Evolutionary conservation across 2,888 invertebrate genomes (phyloP).

Genomic region (Orthosia incerta): DNA sequence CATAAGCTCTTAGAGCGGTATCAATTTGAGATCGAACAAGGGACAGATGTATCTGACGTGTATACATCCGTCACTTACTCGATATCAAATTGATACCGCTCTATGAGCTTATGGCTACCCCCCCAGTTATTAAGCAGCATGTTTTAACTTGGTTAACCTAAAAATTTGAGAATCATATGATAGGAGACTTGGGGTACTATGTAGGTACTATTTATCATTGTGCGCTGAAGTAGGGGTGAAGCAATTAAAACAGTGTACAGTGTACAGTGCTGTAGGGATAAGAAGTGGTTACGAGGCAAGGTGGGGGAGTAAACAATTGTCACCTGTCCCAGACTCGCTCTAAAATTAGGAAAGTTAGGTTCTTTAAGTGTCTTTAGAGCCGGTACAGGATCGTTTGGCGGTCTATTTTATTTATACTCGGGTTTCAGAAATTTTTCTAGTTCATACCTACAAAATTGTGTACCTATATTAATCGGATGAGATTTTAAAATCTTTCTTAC

Average conservation of each 20-base stretch:
- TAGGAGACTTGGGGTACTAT: constrained; percentile 41
- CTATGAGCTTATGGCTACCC: no score
- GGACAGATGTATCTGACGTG: no score
- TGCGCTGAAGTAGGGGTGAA: constrained; percentile 42
- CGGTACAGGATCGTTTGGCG: constrained; percentile 32
- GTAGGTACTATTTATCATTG: constrained; percentile 64
- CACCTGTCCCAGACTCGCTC: constrained; percentile 64
- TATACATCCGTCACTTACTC: no score
- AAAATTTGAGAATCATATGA: constrained; percentile 63
- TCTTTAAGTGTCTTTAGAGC: constrained; percentile 60
- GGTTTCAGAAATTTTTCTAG: not conserved
- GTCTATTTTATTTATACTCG: constrained; percentile 40
- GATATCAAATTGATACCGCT: no score
- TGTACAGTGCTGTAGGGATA: constrained; percentile 62
- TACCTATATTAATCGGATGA: no score
- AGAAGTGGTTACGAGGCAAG: constrained; percentile 51
- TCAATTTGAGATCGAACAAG: no score
- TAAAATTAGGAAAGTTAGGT: constrained; percentile 66
- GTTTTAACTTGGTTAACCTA: constrained; percentile 71
- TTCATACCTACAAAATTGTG: not conserved
- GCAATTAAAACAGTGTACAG: constrained; percentile 68
- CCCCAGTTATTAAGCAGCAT: no score
- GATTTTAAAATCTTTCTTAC: no score
- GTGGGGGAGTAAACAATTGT: constrained; percentile 42
- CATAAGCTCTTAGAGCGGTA: no score